Conservation (phyloP, 1,140 invertebrate genomes). For the Choristoneura fumiferana region DNA sequence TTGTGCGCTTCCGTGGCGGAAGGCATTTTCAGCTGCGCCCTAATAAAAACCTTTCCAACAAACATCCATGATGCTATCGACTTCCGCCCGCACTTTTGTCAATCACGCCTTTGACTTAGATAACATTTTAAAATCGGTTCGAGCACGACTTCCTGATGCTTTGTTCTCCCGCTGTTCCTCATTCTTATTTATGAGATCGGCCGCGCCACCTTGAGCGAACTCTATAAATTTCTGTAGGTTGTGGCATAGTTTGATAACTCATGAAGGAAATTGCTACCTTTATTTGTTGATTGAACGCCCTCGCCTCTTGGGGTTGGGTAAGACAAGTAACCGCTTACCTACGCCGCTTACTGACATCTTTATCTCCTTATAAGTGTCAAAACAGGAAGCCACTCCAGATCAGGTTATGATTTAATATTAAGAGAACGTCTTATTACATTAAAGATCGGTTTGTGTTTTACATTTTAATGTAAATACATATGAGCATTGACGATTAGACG, state of each 20-base stretch:
- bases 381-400: too few species aligned
- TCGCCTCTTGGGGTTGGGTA: neutral
- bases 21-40: slow-evolving; percentile 21
- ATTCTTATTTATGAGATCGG: slow-evolving; percentile 43
- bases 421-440: too few species aligned
- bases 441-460: too few species aligned
- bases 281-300: neutral
- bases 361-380: too few species aligned
- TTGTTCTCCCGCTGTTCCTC: slow-evolving; percentile 31
- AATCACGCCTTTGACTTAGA: slow-evolving; percentile 40
- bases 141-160: slow-evolving; percentile 27
- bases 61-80: slow-evolving; percentile 38
- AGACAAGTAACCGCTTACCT: too few species aligned
- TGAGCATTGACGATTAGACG: too few species aligned
- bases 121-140: slow-evolving; percentile 47
- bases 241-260: slow-evolving; percentile 4
- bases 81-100: slow-evolving; percentile 36
- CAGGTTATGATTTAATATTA: too few species aligned
- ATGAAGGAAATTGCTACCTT: slow-evolving; percentile 12
- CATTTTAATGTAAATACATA: too few species aligned
- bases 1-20: slow-evolving; percentile 32
- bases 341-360: too few species aligned
- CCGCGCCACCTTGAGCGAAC: slow-evolving; percentile 29
- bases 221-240: neutral
- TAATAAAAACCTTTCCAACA: slow-evolving; percentile 34